A percentile compares a stretch with the other conserved stretches of the same genome.
Conservation (phyloP, 2,797 vertebrate species). For the Gorsachius magnificus region DNA sequence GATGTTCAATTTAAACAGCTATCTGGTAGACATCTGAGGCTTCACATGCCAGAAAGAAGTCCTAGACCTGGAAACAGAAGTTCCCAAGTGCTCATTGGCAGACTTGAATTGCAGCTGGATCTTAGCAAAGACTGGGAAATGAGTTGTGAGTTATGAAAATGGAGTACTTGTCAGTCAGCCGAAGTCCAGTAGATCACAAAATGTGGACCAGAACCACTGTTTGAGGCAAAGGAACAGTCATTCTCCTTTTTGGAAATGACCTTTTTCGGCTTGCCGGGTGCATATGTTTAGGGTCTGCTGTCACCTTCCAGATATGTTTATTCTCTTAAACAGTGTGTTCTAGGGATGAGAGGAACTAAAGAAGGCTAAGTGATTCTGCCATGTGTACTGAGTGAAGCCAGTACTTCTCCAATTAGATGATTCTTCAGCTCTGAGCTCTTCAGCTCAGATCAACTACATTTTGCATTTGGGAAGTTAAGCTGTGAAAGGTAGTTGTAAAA, state of each 20-base stretch:
- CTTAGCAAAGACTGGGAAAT: background rate
- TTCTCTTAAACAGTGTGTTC: background rate
- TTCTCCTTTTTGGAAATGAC: background rate
- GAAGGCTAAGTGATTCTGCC: background rate
- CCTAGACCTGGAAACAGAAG: background rate
- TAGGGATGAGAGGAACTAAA: background rate
- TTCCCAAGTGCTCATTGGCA: background rate
- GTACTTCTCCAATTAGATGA: background rate
- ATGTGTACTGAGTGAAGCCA: background rate
- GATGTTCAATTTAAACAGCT: background rate
- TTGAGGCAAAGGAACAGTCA: background rate
- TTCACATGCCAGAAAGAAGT: background rate
- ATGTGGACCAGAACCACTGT: background rate
- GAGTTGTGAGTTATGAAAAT: background rate
- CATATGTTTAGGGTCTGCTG: background rate
- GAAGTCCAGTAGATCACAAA: background rate
- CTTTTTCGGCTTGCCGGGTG: background rate
- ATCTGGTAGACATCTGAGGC: background rate
- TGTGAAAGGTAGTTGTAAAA: background rate
- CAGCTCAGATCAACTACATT: background rate
- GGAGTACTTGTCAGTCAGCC: background rate
- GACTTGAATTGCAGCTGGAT: background rate
- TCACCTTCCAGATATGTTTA: background rate
- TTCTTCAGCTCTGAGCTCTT: background rate
- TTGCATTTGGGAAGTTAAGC: background rate